A percentile compares a stretch with the other conserved stretches of the same genome.
These are phyloP conservation scores for Babylonia areolata DNA, from an alignment of 1,140 invertebrate genomes.

Conservation along the genomic window DNA sequence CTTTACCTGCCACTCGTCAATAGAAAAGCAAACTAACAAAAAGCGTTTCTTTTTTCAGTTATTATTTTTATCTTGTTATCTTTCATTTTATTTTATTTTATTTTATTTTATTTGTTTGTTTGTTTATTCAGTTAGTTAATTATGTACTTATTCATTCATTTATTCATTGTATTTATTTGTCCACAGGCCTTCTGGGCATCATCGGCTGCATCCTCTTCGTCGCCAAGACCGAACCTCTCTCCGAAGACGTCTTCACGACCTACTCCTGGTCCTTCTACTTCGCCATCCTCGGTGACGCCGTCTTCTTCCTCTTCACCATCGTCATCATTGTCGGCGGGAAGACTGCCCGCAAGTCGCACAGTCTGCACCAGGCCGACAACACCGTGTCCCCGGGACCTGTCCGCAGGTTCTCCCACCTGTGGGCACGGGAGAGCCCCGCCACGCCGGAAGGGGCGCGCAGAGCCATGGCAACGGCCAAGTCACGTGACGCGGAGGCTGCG, in stretches of 20 bases:
- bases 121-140: no score
- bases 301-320: neutral
- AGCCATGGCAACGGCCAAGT: neutral
- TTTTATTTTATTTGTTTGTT: no score
- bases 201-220: slow-evolving; percentile 10
- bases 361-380: neutral
- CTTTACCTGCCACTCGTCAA: no score
- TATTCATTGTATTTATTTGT: no score
- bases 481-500: neutral
- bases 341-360: neutral
- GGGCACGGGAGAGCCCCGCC: neutral
- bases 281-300: neutral
- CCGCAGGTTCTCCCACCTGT: neutral
- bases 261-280: slow-evolving; percentile 15
- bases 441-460: neutral
- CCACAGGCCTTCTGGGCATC: neutral
- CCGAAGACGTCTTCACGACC: neutral
- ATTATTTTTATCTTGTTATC: no score
- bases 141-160: no score
- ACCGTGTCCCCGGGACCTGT: neutral
- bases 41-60: no score
- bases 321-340: slow-evolving; percentile 3
- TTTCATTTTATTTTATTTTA: no score
- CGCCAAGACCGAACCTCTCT: neutral
- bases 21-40: no score